phyloP scores from a whole-genome alignment of 2,113 vertebrate genomes.

The Cynoglossus semilaevis region DNA sequence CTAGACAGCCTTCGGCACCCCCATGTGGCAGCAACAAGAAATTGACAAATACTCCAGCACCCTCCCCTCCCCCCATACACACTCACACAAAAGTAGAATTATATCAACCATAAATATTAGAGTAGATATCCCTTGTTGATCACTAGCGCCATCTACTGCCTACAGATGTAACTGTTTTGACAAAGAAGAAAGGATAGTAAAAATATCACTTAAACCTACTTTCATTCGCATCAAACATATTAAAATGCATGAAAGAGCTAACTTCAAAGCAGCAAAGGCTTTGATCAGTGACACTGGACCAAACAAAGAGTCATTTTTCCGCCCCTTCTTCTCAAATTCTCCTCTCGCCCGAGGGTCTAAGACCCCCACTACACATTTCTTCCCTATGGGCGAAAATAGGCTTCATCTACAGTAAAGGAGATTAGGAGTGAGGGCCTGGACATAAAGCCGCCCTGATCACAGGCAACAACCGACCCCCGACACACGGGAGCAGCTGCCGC shows the following conservation, averaged over 20 bases:
- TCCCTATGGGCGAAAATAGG: constrained; percentile 9
- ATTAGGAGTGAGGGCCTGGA: constrained; percentile 10
- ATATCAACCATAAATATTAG: too few relatives aligned
- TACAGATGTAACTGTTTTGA: too few relatives aligned
- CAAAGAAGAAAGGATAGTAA: too few relatives aligned
- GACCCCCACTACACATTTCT: constrained; percentile 12
- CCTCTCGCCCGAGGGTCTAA: constrained; percentile 21
- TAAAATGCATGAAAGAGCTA: neutral
- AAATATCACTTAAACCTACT: neutral
- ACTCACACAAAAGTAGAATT: too few relatives aligned
- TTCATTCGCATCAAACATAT: neutral
- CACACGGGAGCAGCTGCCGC: constrained; percentile 42
- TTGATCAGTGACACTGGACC: constrained; percentile 34
- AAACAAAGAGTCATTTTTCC: constrained; percentile 29
- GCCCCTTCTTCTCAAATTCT: constrained; percentile 26
- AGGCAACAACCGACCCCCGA: constrained; percentile 11
- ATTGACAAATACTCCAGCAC: neutral
- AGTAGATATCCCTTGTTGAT: too few relatives aligned
- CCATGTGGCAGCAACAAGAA: neutral
- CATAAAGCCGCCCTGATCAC: constrained; percentile 20
- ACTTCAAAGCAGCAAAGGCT: constrained; percentile 46
- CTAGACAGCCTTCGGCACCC: neutral
- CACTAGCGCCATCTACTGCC: too few relatives aligned
- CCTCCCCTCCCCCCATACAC: too few relatives aligned
- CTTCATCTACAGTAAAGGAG: constrained; percentile 32